These are phyloP conservation scores for Akabosia matsudoensis DNA, from an alignment of 1,140 invertebrate species.

Conservation along the genomic window DNA sequence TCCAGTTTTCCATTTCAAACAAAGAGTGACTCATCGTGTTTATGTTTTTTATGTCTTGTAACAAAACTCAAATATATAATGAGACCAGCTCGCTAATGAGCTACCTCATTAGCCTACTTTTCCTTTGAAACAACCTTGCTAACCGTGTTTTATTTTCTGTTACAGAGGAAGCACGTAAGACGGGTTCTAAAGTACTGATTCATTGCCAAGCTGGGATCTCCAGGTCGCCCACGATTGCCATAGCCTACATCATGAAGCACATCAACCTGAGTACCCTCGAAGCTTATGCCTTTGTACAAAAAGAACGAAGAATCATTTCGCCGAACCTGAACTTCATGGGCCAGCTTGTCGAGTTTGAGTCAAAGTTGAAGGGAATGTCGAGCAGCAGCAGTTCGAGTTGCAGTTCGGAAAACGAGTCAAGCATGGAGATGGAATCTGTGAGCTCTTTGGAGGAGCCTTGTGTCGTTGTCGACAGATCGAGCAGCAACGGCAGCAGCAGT, in stretches of 20 bases:
- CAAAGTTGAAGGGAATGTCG: constrained; percentile 38
- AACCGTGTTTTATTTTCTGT: constrained; percentile 39
- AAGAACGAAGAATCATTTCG: constrained; percentile 82
- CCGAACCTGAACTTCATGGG: constrained; percentile 97
- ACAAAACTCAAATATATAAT: too few species aligned
- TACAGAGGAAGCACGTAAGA: constrained; percentile 79
- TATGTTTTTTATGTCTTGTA: too few species aligned
- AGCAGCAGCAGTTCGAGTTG: constrained; percentile 1
- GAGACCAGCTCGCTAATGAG: too few species aligned
- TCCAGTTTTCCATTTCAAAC: too few species aligned
- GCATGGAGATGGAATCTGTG: constrained; percentile 7
- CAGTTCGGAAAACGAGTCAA: constrained; percentile 22
- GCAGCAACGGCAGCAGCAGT: neutral
- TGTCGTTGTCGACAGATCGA: too few species aligned
- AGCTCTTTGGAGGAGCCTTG: constrained; percentile 11
- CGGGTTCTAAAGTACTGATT: constrained; percentile 75
- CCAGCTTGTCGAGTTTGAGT: constrained; percentile 82
- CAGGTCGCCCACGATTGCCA: constrained; percentile 87
- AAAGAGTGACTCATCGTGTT: too few species aligned
- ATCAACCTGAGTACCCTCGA: constrained; percentile 80
- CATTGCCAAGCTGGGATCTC: constrained; percentile 95
- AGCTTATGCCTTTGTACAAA: constrained; percentile 84
- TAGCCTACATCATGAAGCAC: constrained; percentile 91
- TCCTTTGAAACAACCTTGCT: neutral
- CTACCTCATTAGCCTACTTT: constrained; percentile 22